Evolutionary conservation across 2,113 vertebrate genomes (phyloP).

Genomic region (Haemorhous mexicanus): DNA sequence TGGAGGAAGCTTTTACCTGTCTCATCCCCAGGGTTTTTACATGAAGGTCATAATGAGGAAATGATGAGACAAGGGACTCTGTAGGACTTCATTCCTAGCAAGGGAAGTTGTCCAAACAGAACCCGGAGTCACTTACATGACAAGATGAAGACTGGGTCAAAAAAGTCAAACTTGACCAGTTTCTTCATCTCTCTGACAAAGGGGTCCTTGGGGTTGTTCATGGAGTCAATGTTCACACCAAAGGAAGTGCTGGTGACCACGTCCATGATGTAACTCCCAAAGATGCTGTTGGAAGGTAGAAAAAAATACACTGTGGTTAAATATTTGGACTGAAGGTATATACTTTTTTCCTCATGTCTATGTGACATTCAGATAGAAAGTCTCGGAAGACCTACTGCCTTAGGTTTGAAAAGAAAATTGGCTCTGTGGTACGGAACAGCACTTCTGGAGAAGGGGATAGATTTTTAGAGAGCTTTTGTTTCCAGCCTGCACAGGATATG

Average conservation of each 20-base stretch:
- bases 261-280: slow-evolving; percentile 86
- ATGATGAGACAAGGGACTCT: neutral
- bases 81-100: neutral
- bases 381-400: neutral
- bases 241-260: slow-evolving; percentile 83
- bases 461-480: neutral
- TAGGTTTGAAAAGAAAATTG: neutral
- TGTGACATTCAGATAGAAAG: neutral
- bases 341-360: neutral
- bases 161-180: slow-evolving; percentile 70
- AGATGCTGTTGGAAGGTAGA: slow-evolving; percentile 67
- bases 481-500: neutral
- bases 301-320: neutral
- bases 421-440: neutral
- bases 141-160: slow-evolving; percentile 59
- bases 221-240: slow-evolving; percentile 83
- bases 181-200: slow-evolving; percentile 79
- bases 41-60: neutral
- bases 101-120: neutral
- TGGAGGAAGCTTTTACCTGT: neutral
- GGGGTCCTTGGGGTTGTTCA: slow-evolving; percentile 83
- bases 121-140: slow-evolving; percentile 49
- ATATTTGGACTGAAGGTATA: neutral
- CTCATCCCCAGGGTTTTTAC: neutral
- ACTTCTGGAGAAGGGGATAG: neutral